Conservation (phyloP, 2,797 vertebrate genomes). For the Melanotaenia nigrans region DNA sequence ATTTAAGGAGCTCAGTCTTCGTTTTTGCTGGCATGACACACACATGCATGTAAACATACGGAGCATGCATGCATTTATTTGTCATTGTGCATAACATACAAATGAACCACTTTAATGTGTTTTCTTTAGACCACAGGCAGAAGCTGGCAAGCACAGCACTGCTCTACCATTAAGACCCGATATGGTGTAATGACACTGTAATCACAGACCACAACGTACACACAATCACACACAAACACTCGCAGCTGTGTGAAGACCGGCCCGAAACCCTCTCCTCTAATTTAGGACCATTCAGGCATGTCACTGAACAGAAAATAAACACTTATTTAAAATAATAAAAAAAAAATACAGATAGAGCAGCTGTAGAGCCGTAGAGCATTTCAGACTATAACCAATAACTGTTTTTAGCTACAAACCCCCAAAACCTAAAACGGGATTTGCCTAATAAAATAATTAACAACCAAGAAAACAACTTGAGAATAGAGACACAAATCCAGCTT, state of each 20-base stretch:
- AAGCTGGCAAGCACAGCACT: constrained; percentile 34
- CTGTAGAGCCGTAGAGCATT: too few relatives aligned
- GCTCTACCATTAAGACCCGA: constrained; percentile 40
- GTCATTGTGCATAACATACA: constrained; percentile 34
- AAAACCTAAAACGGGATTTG: too few relatives aligned
- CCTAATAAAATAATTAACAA: neutral
- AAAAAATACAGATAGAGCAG: neutral
- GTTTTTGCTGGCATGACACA: constrained; percentile 7
- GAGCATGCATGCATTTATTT: constrained; percentile 22
- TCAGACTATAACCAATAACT: too few relatives aligned
- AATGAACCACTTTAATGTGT: constrained; percentile 57
- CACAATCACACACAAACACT: constrained; percentile 53
- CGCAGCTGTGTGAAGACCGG: constrained; percentile 6
- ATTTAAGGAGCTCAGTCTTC: neutral
- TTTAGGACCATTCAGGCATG: constrained; percentile 5
- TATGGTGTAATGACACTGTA: constrained; percentile 50
- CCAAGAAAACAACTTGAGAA: too few relatives aligned
- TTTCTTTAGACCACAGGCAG: constrained; percentile 55
- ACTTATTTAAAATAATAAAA: neutral
- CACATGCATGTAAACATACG: constrained; percentile 24
- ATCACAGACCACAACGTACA: constrained; percentile 53
- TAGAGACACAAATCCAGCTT: neutral
- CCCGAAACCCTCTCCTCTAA: constrained; percentile 1
- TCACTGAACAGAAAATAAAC: neutral
- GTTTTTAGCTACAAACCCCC: too few relatives aligned